Evolutionary conservation across 2,113 vertebrate genomes (phyloP).

Genomic region (Amphilophus citrinellus): DNA sequence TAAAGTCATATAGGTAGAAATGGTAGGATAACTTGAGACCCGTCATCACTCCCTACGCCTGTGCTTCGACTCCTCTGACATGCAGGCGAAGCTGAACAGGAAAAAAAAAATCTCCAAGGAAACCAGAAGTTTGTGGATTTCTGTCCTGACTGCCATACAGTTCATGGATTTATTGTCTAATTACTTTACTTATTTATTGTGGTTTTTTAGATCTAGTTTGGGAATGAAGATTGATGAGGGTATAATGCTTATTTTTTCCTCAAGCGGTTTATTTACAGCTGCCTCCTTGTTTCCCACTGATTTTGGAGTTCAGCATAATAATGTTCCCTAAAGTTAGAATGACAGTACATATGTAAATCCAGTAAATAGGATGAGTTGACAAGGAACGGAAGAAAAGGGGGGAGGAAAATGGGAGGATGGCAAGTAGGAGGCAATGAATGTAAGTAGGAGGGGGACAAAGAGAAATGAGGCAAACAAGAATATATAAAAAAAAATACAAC

Average conservation of each 20-base stretch:
- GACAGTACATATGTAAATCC: slow-evolving; percentile 24
- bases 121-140: slow-evolving; percentile 14
- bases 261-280: slow-evolving; percentile 29
- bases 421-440: slow-evolving; percentile 4
- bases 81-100: neutral
- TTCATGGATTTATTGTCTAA: slow-evolving; percentile 23
- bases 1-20: neutral
- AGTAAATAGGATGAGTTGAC: slow-evolving; percentile 26
- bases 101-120: neutral
- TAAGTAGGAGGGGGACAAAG: neutral
- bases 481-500: neutral
- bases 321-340: slow-evolving; percentile 13
- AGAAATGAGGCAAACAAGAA: neutral
- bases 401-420: no score
- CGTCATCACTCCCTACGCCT: rapidly evolving
- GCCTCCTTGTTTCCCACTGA: slow-evolving; percentile 9
- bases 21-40: neutral
- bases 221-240: slow-evolving; percentile 10
- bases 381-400: neutral
- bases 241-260: slow-evolving; percentile 36
- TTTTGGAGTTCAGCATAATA: slow-evolving; percentile 18
- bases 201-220: slow-evolving; percentile 14
- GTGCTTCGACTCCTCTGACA: neutral
- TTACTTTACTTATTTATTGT: slow-evolving; percentile 27
- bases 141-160: neutral